Evolutionary conservation across 2,888 invertebrate species (phyloP).

Genomic region (Drosophila percnosoma): DNA sequence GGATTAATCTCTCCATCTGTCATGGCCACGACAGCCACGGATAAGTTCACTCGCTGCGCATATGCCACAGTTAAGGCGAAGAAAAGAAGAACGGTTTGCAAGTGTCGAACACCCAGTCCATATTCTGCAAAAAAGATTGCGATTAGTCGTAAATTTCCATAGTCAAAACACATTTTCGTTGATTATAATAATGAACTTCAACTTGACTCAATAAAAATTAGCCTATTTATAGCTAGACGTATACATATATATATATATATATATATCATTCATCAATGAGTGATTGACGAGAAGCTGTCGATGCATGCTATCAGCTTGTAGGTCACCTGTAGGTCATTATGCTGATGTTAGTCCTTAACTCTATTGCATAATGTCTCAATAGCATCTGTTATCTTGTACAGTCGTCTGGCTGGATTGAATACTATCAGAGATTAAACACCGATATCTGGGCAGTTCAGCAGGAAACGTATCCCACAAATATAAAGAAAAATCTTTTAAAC

Average conservation of each 20-base stretch:
- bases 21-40: constrained; percentile 91
- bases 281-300: constrained; percentile 41
- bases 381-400: constrained; percentile 47
- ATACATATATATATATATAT: neutral
- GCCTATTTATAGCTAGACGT: neutral
- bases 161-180: constrained; percentile 1
- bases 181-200: constrained; percentile 52
- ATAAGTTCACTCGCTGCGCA: constrained; percentile 89
- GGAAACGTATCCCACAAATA: constrained; percentile 2
- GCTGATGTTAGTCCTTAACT: constrained; percentile 12
- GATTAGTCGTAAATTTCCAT: constrained; percentile 18
- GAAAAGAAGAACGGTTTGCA: constrained; percentile 88
- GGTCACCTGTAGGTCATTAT: constrained; percentile 68
- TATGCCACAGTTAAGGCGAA: constrained; percentile 87
- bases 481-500: constrained; percentile 38
- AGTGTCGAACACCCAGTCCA: constrained; percentile 87
- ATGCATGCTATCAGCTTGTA: constrained; percentile 42
- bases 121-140: constrained; percentile 59
- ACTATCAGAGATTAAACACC: constrained; percentile 5
- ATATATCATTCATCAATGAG: constrained; percentile 40
- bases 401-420: constrained; percentile 21
- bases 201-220: constrained; percentile 20
- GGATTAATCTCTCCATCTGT: constrained; percentile 85
- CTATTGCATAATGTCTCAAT: constrained; percentile 29
- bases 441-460: neutral